A percentile compares a stretch with the other conserved stretches of the same genome.
Evolutionary conservation across 1,140 invertebrate genomes (phyloP).

Genomic region (Eriocheir sinensis): DNA sequence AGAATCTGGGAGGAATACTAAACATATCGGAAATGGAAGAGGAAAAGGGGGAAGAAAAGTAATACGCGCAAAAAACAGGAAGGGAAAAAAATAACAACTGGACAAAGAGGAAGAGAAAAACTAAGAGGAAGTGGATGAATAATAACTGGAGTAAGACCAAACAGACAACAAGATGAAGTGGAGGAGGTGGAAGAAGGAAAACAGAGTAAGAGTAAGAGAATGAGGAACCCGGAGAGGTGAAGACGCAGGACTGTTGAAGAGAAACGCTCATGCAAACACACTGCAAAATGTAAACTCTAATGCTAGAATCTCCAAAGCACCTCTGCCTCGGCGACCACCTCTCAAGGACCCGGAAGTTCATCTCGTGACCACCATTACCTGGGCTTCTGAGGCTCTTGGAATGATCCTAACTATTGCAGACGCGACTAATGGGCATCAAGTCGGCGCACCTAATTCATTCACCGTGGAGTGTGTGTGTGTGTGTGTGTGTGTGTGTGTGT

Average conservation of each 20-base stretch:
- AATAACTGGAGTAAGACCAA: too few species aligned
- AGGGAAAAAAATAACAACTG: too few species aligned
- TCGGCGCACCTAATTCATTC: too few species aligned
- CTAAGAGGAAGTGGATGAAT: too few species aligned
- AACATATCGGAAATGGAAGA: neutral
- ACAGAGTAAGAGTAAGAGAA: too few species aligned
- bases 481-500: too few species aligned
- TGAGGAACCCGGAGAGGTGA: neutral
- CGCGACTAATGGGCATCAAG: neutral
- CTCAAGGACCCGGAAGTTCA: slow-evolving; percentile 20
- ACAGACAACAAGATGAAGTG: too few species aligned
- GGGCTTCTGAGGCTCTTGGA: neutral
- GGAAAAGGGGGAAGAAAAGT: neutral
- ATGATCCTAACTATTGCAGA: slow-evolving; percentile 24
- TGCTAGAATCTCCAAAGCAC: neutral
- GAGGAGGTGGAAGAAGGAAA: too few species aligned
- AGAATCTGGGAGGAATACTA: neutral
- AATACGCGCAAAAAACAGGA: too few species aligned
- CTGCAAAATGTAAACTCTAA: slow-evolving; percentile 15
- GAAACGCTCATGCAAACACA: neutral
- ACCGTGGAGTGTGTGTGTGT: too few species aligned
- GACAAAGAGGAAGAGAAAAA: too few species aligned
- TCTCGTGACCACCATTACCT: neutral
- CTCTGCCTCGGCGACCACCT: neutral
- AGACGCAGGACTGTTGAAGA: neutral